Percentiles rank a stretch among this genome's conserved stretches.
phyloP scores from a whole-genome alignment of 2,797 vertebrate species.

The Hypotaenidia okinawae region DNA sequence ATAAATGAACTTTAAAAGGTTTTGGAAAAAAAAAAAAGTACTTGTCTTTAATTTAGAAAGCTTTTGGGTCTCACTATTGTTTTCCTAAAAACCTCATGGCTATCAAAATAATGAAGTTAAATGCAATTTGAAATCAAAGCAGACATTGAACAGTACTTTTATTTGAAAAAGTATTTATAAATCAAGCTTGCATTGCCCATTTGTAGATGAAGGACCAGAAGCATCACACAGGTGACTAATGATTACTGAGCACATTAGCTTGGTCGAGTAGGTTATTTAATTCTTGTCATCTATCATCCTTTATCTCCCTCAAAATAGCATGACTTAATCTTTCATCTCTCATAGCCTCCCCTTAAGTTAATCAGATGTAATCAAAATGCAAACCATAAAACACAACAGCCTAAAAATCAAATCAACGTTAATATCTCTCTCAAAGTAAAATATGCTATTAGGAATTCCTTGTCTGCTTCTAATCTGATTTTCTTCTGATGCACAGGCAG shows the following conservation, averaged over 20 bases:
- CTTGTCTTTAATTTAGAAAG: neutral
- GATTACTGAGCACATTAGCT: neutral
- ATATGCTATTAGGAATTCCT: neutral
- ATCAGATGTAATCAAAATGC: slow-evolving; percentile 34
- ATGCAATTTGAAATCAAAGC: neutral
- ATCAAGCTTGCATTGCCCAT: neutral
- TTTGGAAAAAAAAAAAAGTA: fast-evolving
- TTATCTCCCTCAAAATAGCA: neutral
- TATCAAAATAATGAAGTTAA: neutral
- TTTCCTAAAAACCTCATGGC: neutral
- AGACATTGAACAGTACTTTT: neutral
- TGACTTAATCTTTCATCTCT: neutral
- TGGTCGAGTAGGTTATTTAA: neutral
- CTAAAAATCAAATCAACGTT: slow-evolving; percentile 10
- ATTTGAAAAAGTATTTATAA: neutral
- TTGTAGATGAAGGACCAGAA: neutral
- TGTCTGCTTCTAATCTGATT: slow-evolving; percentile 25
- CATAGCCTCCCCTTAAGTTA: neutral
- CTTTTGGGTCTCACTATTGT: neutral
- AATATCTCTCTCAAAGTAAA: slow-evolving; percentile 6
- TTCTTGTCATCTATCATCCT: slow-evolving; percentile 2
- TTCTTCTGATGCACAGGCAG: neutral
- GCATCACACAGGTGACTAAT: neutral
- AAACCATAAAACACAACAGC: slow-evolving; percentile 12
- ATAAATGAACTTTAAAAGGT: neutral